Conservation (phyloP, 2,113 vertebrate species). For the Oncorhynchus masou region DNA sequence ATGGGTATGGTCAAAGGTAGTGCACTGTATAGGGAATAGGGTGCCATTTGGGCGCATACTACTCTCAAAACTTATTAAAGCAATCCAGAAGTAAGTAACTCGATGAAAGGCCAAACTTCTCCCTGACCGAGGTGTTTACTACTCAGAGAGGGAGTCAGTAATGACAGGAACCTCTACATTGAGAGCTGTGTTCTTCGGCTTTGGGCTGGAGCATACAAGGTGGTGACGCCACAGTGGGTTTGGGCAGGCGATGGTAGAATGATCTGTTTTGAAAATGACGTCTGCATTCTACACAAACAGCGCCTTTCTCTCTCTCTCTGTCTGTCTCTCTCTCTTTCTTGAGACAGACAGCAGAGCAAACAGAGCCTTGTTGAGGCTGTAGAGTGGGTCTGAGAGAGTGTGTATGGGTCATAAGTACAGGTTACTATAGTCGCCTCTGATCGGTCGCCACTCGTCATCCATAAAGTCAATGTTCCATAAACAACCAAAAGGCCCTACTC, state of each 20-base stretch:
- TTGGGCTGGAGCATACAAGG: conserved; percentile 8
- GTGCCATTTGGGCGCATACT: not conserved
- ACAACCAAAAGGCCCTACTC: conserved; percentile 8
- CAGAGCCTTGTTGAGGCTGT: conserved; percentile 32
- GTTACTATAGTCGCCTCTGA: not conserved
- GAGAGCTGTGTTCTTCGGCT: conserved; percentile 7
- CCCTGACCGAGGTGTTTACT: conserved; percentile 8
- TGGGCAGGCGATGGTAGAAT: conserved; percentile 34
- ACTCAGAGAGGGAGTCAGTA: not conserved
- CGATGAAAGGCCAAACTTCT: not conserved
- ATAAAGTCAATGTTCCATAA: conserved; percentile 25
- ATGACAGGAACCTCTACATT: conserved; percentile 7
- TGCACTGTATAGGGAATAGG: too few relatives aligned
- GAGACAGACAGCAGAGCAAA: conserved; percentile 40
- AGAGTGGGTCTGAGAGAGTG: conserved; percentile 22
- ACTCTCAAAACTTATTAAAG: not conserved
- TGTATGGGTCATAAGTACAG: not conserved
- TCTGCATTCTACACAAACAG: conserved; percentile 49
- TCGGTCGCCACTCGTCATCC: not conserved
- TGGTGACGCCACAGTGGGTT: conserved; percentile 37
- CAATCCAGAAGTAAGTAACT: not conserved
- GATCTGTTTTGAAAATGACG: conserved; percentile 62
- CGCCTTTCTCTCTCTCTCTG: conserved; percentile 28
- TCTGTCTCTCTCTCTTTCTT: not conserved
- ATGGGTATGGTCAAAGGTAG: too few relatives aligned